These are phyloP conservation scores for Lophura nycthemera DNA, from an alignment of 2,113 vertebrate species.

Conservation along the genomic window DNA sequence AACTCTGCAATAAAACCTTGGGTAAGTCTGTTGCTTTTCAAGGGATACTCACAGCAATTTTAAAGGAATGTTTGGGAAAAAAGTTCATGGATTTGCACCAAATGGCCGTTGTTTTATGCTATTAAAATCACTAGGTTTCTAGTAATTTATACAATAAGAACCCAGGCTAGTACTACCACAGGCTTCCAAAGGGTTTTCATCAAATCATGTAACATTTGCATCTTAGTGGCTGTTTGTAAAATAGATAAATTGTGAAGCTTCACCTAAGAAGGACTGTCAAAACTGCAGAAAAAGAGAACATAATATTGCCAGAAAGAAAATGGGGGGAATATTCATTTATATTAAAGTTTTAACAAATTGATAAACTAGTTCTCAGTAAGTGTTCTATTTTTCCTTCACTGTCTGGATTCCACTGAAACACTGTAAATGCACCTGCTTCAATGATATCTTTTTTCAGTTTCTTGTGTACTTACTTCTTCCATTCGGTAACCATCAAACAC, in stretches of 20 bases:
- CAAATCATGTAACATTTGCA: not conserved
- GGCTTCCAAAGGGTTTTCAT: not conserved
- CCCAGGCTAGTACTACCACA: not conserved
- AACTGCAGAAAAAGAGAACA: not conserved
- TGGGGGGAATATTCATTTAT: not conserved
- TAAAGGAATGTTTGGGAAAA: not conserved
- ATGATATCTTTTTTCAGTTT: not conserved
- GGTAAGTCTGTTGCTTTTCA: not conserved
- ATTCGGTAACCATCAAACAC: slow-evolving; percentile 92
- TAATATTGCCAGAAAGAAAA: not conserved
- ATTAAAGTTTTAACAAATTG: not conserved
- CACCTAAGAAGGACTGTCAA: not conserved
- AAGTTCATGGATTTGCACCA: not conserved
- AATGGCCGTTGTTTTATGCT: not conserved
- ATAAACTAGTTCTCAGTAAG: not conserved
- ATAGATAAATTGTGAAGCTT: not conserved
- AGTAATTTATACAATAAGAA: not conserved
- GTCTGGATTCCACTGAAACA: not conserved
- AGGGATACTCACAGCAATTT: not conserved
- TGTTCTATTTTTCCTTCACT: not conserved
- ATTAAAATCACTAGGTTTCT: not conserved
- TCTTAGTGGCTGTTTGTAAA: not conserved
- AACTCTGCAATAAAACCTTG: not conserved
- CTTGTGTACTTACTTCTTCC: slow-evolving; percentile 85
- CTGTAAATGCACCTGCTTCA: not conserved